phyloP scores from a whole-genome alignment of 35 echinoderm and acorn worm genomes.

The Ophiothrix spiculata region DNA sequence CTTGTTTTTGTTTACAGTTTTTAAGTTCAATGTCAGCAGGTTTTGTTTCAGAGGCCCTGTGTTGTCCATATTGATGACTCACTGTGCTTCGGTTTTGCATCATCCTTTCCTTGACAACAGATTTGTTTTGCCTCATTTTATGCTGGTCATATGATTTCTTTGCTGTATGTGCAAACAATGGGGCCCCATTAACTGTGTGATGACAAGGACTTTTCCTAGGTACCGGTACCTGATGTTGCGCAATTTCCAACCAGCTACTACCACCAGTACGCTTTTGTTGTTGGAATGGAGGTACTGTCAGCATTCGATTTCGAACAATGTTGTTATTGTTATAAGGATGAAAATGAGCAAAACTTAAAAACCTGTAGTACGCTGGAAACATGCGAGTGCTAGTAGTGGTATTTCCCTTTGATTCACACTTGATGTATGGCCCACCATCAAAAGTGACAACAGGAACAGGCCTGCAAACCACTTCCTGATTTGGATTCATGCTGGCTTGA shows the following conservation, averaged over 20 bases:
- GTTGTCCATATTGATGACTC: background rate
- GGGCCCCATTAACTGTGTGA: too few relatives aligned
- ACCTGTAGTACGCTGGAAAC: slow-evolving; percentile 5
- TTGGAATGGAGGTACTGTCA: too few relatives aligned
- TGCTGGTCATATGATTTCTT: too few relatives aligned
- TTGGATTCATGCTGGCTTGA: background rate
- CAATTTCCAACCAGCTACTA: too few relatives aligned
- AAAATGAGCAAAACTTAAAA: background rate
- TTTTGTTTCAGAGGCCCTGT: background rate
- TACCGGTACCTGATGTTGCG: too few relatives aligned
- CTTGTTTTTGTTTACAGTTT: too few relatives aligned
- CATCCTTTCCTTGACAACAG: background rate
- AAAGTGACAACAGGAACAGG: background rate
- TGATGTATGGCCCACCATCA: background rate
- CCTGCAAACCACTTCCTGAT: slow-evolving; percentile 3
- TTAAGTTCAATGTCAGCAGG: too few relatives aligned
- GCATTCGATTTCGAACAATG: background rate
- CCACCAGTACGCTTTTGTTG: too few relatives aligned
- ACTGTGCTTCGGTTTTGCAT: background rate
- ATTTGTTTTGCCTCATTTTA: background rate
- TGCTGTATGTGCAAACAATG: too few relatives aligned
- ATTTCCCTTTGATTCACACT: background rate
- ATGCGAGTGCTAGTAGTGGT: background rate
- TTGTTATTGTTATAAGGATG: background rate
- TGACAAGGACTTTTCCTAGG: too few relatives aligned